Evolutionary conservation across 2,888 invertebrate species (phyloP), one percentile per base, ranked within the genome.

Genomic region (Phragmatobia fuliginosa): DNA sequence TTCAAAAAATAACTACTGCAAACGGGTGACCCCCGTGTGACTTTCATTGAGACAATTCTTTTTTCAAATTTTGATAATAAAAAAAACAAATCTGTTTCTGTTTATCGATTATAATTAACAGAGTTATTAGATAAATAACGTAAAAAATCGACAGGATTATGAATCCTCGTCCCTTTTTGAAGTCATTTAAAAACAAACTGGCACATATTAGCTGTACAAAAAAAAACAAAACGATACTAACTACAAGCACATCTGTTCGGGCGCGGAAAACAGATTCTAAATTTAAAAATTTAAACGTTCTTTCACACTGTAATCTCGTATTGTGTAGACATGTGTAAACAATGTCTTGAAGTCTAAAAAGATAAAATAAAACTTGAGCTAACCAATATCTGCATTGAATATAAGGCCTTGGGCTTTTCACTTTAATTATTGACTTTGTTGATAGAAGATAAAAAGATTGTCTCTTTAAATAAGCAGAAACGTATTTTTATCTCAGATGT

Each of bases 211-310:
- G n/a, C 49, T 49, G 49, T 49, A 21, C 21, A 52, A 52, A 52
- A 60, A 2, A 59, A 59, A 32, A 33, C 18, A 21, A 67, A 25
- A 8, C 38, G 14, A 14, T 2, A 7, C 45, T 18, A 41, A 41
- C 16, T 18, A 41, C 16, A 21, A 31, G 2, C 45, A 45, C 28
- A 62, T 31, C 38, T 41, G 41, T 31, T 41, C 31, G 31, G 1
- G 63, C 80, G 77, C 72, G 76, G 73, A 82, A 76, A 70, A 65
- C 65, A 62, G 71, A 69, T 80, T 80, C 82, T 78, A 82, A 82
- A 80, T 80, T 80, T 82, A 80, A 82, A 82, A 74, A 62, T 38
- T 56, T 71, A 76, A 77, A 80, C 45, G 74, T 67, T 72, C 80
- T 66, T 70, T 75, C 60, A 71, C 58, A 67, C 33, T 58, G 52